Conservation (phyloP, 2,113 vertebrate species). For the Lagopus leucura region DNA sequence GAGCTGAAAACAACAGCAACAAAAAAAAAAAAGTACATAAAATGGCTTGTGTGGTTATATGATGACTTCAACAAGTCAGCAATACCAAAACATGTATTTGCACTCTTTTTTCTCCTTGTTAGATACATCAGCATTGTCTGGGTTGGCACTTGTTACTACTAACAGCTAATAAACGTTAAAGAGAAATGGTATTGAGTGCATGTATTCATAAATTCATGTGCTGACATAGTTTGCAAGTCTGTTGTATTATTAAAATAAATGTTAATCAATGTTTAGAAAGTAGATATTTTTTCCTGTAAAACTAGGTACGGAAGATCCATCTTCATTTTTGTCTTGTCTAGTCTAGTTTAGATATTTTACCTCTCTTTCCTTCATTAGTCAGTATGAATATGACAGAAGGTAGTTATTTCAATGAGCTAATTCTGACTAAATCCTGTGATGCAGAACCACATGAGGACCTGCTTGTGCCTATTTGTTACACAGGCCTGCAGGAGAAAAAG, state of each 20-base stretch:
- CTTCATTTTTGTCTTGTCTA: background rate
- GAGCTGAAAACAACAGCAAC: background rate
- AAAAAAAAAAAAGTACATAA: background rate
- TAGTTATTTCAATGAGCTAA: conserved; percentile 26
- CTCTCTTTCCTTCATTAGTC: conserved; percentile 17
- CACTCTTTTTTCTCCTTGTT: background rate
- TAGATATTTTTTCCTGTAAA: fast-evolving
- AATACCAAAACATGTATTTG: background rate
- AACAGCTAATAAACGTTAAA: background rate
- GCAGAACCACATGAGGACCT: conserved; percentile 28
- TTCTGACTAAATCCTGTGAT: conserved; percentile 46
- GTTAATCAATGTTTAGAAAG: background rate
- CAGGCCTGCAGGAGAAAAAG: conserved; percentile 31
- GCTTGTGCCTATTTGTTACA: conserved; percentile 28
- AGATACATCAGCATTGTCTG: fast-evolving
- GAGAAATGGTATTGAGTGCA: background rate
- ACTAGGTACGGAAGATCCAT: background rate
- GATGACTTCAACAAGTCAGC: background rate
- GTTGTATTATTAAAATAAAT: background rate
- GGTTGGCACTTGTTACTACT: background rate
- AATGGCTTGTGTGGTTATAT: background rate
- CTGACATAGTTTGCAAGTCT: background rate
- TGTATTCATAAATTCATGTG: background rate
- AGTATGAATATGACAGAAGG: background rate
- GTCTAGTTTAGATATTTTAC: background rate